Percentiles rank a stretch among this genome's conserved stretches.
Evolutionary conservation across 2,888 invertebrate species (phyloP).

Genomic region (Drosophila gaucha): DNA sequence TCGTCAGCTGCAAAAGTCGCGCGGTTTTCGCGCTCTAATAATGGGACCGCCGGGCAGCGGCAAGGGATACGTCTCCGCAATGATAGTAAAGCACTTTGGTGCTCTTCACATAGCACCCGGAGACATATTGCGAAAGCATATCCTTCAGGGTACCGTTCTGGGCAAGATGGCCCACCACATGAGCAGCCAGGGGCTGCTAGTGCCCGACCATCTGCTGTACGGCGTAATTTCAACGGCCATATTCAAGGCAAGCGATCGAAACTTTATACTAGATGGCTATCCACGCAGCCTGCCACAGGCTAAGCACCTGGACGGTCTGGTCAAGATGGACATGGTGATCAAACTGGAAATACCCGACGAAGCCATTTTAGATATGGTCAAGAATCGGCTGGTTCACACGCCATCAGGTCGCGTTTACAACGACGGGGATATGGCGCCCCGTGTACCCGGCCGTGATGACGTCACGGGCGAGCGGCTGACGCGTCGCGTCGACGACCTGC

Average conservation of each 20-base stretch:
- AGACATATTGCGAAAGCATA: constrained; percentile 46
- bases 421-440: constrained; percentile 18
- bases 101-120: constrained; percentile 45
- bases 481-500: constrained; percentile 40
- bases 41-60: constrained; percentile 57
- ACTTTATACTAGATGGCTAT: constrained; percentile 50
- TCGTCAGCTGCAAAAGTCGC: constrained; percentile 1
- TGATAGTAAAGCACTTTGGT: constrained; percentile 25
- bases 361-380: constrained; percentile 22
- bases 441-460: constrained; percentile 30
- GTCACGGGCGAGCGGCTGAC: constrained; percentile 41
- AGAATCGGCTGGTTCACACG: constrained; percentile 32
- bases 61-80: constrained; percentile 35
- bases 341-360: constrained; percentile 25
- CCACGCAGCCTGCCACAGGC: constrained; percentile 47
- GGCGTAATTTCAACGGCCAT: constrained; percentile 25
- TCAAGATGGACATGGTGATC: constrained; percentile 23
- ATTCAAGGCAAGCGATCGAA: background rate
- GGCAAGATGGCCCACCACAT: constrained; percentile 26
- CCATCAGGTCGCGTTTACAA: constrained; percentile 51
- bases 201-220: constrained; percentile 43
- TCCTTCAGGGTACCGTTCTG: constrained; percentile 15
- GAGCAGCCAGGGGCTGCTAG: constrained; percentile 18
- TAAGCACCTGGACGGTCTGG: background rate
- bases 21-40: constrained; percentile 46